Conservation (phyloP, 2,888 invertebrate species). For the Argynnis bischoffii region DNA sequence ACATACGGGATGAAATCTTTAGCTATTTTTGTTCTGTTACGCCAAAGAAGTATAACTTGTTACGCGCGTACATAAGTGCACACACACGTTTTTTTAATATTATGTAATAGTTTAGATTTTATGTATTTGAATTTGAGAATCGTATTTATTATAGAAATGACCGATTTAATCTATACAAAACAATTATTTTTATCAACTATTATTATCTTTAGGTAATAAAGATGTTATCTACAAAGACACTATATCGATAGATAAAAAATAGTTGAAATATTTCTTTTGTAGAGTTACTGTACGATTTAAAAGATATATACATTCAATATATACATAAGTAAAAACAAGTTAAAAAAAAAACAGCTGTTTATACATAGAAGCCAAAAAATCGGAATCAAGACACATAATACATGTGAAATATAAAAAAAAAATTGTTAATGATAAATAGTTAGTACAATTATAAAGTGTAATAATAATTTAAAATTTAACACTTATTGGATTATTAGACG, state of each 20-base stretch:
- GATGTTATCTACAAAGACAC: conserved; percentile 3
- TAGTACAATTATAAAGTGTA: neutral
- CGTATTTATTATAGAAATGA: too few species aligned
- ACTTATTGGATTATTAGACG: neutral
- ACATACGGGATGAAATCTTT: too few species aligned
- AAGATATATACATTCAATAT: neutral
- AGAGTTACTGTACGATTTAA: neutral
- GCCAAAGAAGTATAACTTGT: too few species aligned
- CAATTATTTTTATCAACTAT: too few species aligned
- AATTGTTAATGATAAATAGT: neutral
- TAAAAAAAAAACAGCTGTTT: conserved; percentile 12
- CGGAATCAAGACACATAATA: neutral
- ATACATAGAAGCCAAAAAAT: conserved; percentile 11
- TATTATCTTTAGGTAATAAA: too few species aligned
- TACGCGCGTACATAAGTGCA: neutral
- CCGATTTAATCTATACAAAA: too few species aligned
- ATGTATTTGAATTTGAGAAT: too few species aligned
- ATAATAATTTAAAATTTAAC: neutral
- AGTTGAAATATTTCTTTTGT: conserved; percentile 1
- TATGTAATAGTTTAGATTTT: neutral
- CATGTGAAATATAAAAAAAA: neutral
- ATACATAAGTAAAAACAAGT: neutral
- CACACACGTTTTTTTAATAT: neutral
- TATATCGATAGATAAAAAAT: conserved; percentile 2
- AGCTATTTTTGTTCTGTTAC: too few species aligned